Conservation (phyloP, 1,140 invertebrate species). For the Lanistes nyassanus region DNA sequence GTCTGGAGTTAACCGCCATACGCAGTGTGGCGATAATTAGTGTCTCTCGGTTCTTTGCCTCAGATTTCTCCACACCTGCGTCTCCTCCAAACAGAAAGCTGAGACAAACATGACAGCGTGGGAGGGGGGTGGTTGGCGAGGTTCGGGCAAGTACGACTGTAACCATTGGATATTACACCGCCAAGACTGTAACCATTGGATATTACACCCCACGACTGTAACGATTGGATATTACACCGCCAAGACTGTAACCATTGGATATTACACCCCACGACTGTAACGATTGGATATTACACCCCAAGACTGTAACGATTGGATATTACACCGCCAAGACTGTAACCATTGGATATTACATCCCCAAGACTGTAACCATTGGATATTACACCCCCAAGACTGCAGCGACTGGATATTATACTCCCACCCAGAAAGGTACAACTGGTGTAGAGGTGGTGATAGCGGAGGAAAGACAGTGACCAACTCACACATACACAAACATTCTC, state of each 20-base stretch:
- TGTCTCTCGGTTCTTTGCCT: background rate
- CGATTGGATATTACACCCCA: background rate
- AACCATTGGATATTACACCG: background rate
- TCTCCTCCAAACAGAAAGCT: background rate
- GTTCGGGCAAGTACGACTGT: background rate
- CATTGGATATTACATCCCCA: background rate
- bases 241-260: too few species aligned
- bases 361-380: background rate
- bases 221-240: too few species aligned
- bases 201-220: background rate
- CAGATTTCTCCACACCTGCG: background rate
- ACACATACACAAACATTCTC: conserved; percentile 2
- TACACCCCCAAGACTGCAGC: conserved; percentile 1
- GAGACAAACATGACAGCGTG: background rate
- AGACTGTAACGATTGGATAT: background rate
- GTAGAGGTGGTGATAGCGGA: too few species aligned
- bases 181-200: background rate
- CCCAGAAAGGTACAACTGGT: conserved; percentile 4
- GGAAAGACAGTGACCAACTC: too few species aligned
- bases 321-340: too few species aligned
- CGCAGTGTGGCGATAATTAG: background rate
- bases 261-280: background rate
- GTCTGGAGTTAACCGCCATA: background rate
- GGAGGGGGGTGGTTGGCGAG: background rate
- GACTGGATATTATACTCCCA: background rate